These are phyloP conservation scores for Bergia puertoricense DNA, from an alignment of 92 coral and sea anemone genomes.

Conservation along the genomic window DNA sequence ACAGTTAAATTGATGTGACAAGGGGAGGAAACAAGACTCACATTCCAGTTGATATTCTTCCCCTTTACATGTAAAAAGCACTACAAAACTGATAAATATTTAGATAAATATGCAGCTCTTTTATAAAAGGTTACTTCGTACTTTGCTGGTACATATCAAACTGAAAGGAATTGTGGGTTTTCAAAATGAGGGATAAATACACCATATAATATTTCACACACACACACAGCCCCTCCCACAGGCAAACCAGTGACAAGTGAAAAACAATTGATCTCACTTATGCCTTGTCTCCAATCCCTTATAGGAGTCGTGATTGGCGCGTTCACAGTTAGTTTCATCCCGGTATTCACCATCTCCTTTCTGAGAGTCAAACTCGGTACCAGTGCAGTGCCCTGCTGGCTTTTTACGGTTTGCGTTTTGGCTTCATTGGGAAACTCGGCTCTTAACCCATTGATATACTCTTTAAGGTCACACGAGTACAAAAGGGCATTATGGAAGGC, in stretches of 20 bases:
- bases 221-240: too few species aligned
- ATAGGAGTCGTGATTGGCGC: slow-evolving; percentile 60
- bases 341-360: slow-evolving; percentile 26
- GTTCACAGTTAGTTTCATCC: slow-evolving; percentile 54
- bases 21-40: too few species aligned
- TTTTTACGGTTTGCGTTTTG: neutral
- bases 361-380: slow-evolving; percentile 46
- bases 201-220: too few species aligned
- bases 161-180: too few species aligned
- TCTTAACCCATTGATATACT: slow-evolving; percentile 55
- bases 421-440: slow-evolving; percentile 52
- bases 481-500: slow-evolving; percentile 30
- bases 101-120: too few species aligned
- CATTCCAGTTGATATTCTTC: too few species aligned
- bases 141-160: too few species aligned
- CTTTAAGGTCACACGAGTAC: slow-evolving; percentile 53
- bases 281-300: neutral
- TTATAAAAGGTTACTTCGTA: too few species aligned
- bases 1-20: too few species aligned
- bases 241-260: neutral
- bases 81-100: too few species aligned
- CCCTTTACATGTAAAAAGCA: too few species aligned
- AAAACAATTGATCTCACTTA: neutral
- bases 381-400: slow-evolving; percentile 35
- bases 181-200: too few species aligned